Base-by-base conservation (phyloP, 2,797 vertebrate species). In the Cichlasoma orientale region DNA sequence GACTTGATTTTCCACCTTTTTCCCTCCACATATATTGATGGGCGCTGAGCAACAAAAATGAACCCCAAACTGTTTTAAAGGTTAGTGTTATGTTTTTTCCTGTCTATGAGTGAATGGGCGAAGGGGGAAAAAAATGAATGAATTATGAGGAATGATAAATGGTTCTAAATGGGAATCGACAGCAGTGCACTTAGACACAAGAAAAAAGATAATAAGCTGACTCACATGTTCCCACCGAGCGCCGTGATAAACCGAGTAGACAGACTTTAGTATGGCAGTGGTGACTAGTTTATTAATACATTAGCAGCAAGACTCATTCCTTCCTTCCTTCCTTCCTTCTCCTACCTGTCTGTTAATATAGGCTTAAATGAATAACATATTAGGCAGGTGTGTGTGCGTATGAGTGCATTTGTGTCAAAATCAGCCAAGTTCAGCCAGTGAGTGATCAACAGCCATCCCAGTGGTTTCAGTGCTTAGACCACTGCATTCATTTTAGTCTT, bases 171-270 rank as follows among this genome's bases (percentile, higher is more conserved):
- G 7, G 61, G 21, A 19, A 63, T 66, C 0, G 3, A 52, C 54
- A 69, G 54, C 1, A 33, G 25, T 36, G 54, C 38, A 72, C 74
- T 81, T 33, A 27, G 52, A 56, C 61, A 59, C 33, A 63, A 36
- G 33, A 47, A 50, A 69, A 82, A 76, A 11, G 31, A 68, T 13
- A 57, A 8, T 38, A 11, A 75, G 57, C 57, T 75, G 31, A 29
- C n/a, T 74, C 41, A n/a, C 68, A 59, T 74, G 69, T 21, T 70
- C 63, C 36, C 41, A 29, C 53, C 87, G 74, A 91, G 66, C 63
- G 18, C 63, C 5, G 11, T 68, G 7, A 63, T 44, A 44, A 63
- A 44, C 0, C 21, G 44, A 66, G 61, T 47, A 66, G 61, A 47
- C 61, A 47, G 38, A 66, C 27, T 38, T 47, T 66, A 7, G 14